Evolutionary conservation across 2,113 vertebrate genomes (phyloP).

Genomic region (Arvicanthis niloticus): DNA sequence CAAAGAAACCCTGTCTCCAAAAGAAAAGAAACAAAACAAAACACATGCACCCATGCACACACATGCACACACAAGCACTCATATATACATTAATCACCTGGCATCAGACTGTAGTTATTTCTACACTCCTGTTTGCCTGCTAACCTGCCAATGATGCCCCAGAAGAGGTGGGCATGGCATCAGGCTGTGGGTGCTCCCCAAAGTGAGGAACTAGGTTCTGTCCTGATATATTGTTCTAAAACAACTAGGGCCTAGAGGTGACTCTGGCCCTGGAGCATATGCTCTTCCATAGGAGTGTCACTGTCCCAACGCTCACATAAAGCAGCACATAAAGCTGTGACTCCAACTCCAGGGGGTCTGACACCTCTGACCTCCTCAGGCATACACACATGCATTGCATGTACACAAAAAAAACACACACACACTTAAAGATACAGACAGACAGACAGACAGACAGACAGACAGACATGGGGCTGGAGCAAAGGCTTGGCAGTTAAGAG

Average conservation of each 20-base stretch:
- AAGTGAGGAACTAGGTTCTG: background rate
- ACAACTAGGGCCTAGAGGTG: background rate
- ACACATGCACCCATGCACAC: background rate
- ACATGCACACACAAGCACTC: background rate
- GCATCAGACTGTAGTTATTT: background rate
- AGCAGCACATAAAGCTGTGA: background rate
- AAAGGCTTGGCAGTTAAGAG: background rate
- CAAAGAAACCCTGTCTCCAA: background rate
- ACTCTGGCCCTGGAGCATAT: background rate
- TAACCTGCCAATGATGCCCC: background rate
- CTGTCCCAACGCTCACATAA: background rate
- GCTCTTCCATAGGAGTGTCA: background rate
- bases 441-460: background rate
- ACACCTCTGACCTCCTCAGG: background rate
- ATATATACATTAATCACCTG: background rate
- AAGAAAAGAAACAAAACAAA: no score
- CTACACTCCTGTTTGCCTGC: background rate
- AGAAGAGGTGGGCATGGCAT: background rate
- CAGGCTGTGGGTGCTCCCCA: background rate
- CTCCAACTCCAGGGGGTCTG: background rate
- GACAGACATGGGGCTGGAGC: background rate
- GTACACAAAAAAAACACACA: background rate
- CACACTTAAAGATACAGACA: background rate
- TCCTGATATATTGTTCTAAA: background rate
- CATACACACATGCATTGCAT: background rate